Evolutionary conservation across 2,113 vertebrate genomes (phyloP), one percentile per base, ranked within the genome.

Genomic region (Aspidoscelis tigris): DNA sequence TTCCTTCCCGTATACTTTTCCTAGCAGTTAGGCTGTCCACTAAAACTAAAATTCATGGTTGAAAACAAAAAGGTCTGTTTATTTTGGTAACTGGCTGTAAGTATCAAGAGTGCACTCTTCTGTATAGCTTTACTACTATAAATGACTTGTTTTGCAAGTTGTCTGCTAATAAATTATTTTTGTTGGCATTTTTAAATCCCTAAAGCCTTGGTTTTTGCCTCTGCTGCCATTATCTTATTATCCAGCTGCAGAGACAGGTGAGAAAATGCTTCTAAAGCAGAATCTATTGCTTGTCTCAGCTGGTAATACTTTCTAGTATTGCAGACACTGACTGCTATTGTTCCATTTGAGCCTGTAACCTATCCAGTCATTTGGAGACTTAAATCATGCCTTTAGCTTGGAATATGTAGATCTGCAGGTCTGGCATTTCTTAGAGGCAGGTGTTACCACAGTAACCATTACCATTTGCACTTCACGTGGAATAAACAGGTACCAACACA

Each of bases 231-330:
- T 79, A 86, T 70, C 8, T 26, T 69, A 21, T 73, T 85, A 85
- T 88, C 16, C 70, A 83, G 4, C 39, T 80, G 18, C 65, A 89
- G 77, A 87, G 11, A 16, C 58, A 53, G 64, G 75, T 61, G 33
- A 65, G 26, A 80, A 87, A 2, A 21, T 89, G 11, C 69, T 68
- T 76, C 26, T 20, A 79, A 85, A 88, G 75, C n/a, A 80, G 18
- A 68, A 68, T 86, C 39, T 65, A 85, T 66, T 84, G 69, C 55
- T 81, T 83, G 64, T 90, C 80, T 87, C 26, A 72, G 68, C 39
- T 77, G 53, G 6, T 33, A 88, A 44, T 84, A 16, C 1, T 44
- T 20, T 72, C 82, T 86, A 72, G 71, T 76, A 1, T 12, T 8
- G 43, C 87, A 0, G 0, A 80, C 82, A 84, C 2, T n/a, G 58